Conservation (phyloP, 2,888 invertebrate species). For the Leptinotarsa tumamoca region DNA sequence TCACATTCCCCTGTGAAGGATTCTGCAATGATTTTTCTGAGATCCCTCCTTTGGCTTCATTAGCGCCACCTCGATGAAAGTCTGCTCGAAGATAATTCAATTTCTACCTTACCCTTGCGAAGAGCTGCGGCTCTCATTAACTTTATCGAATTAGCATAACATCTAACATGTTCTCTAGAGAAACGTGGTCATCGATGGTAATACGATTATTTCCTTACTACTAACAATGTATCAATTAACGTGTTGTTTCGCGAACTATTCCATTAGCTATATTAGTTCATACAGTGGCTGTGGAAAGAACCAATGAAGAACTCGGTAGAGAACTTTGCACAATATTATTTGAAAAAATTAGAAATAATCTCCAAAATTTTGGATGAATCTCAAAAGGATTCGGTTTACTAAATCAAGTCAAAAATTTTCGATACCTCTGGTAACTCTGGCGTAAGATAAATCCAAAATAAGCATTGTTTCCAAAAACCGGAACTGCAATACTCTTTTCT, state of each 20-base stretch:
- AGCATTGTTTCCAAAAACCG: too few species aligned
- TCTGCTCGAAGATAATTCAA: conserved; percentile 55
- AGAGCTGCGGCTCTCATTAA: conserved; percentile 59
- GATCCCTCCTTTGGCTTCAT: conserved; percentile 25
- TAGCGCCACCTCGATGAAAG: conserved; percentile 19
- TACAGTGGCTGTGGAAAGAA: too few species aligned
- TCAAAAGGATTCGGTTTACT: too few species aligned
- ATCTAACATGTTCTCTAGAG: conserved; percentile 51
- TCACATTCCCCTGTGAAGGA: neutral
- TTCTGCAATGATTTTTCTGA: neutral
- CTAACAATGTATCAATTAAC: neutral
- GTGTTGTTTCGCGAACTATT: neutral
- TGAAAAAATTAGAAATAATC: too few species aligned
- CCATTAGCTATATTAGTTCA: too few species aligned
- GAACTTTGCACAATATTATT: too few species aligned
- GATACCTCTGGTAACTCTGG: too few species aligned
- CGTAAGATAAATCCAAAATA: too few species aligned
- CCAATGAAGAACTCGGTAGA: too few species aligned
- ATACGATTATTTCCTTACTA: conserved; percentile 30
- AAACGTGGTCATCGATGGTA: conserved; percentile 48
- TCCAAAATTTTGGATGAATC: too few species aligned
- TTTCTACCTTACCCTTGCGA: conserved; percentile 56
- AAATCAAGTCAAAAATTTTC: too few species aligned
- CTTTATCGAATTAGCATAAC: conserved; percentile 62
- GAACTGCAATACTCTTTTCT: too few species aligned